Evolutionary conservation across 2,797 vertebrate genomes (phyloP).

Genomic region (Sciurus vulgaris): DNA sequence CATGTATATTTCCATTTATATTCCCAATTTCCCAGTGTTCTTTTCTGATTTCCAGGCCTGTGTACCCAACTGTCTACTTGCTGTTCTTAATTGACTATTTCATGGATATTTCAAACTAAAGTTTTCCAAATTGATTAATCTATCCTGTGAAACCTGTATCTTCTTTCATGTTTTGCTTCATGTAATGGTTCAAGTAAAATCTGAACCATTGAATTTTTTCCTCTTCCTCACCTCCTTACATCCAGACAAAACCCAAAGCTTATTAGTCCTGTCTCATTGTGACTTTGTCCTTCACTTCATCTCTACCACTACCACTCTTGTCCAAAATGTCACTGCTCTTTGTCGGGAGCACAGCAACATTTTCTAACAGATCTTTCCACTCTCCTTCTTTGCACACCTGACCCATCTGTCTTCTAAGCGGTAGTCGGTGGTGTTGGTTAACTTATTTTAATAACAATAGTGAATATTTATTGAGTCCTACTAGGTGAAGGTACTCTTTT

Average conservation of each 20-base stretch:
- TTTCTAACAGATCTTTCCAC: background rate
- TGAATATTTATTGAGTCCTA: background rate
- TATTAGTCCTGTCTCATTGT: background rate
- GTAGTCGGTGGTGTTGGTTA: background rate
- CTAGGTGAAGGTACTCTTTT: background rate
- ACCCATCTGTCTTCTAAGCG: background rate
- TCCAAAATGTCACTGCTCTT: background rate
- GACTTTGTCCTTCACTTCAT: background rate
- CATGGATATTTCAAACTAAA: background rate
- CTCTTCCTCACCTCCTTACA: background rate
- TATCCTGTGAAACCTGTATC: background rate
- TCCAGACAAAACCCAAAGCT: background rate
- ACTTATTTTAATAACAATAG: background rate
- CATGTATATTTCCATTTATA: background rate
- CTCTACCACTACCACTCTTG: background rate
- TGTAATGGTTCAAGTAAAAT: background rate
- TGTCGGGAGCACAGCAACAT: background rate
- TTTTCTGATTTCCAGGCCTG: background rate
- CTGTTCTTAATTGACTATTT: background rate
- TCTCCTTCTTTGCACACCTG: background rate
- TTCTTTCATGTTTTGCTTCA: background rate
- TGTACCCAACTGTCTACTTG: background rate
- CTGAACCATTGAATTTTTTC: conserved; percentile 3
- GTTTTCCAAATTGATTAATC: background rate
- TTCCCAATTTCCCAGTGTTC: background rate